Conservation (phyloP, 2,888 invertebrate genomes). For the Monochamus alternatus region DNA sequence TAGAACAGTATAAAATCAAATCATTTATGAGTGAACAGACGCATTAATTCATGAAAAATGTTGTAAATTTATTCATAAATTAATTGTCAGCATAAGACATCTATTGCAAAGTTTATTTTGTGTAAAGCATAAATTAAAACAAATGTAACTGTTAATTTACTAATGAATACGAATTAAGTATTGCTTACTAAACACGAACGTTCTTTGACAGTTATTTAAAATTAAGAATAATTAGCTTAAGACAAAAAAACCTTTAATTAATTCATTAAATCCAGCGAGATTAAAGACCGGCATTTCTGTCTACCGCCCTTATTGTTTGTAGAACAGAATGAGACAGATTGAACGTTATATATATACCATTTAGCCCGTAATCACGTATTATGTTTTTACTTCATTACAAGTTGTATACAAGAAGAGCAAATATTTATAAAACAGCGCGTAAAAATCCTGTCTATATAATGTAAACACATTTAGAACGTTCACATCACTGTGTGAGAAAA, state of each 20-base stretch:
- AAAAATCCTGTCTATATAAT: slow-evolving; percentile 58
- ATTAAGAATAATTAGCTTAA: slow-evolving; percentile 19
- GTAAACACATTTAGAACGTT: slow-evolving; percentile 57
- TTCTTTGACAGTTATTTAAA: slow-evolving; percentile 28
- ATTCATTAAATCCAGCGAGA: slow-evolving; percentile 18
- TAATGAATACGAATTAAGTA: background rate
- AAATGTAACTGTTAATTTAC: background rate
- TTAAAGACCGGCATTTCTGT: slow-evolving; percentile 22
- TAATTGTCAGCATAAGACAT: no score
- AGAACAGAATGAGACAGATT: slow-evolving; percentile 32
- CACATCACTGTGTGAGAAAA: slow-evolving; percentile 51
- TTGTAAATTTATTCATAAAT: no score
- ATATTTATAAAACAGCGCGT: slow-evolving; percentile 60
- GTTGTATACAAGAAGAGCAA: slow-evolving; percentile 60
- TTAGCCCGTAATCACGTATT: slow-evolving; percentile 50
- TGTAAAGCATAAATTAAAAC: background rate
- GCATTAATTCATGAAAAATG: no score
- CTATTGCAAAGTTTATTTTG: no score
- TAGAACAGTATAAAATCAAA: no score
- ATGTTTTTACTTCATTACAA: slow-evolving; percentile 61
- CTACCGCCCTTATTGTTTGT: slow-evolving; percentile 16
- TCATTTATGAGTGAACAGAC: no score
- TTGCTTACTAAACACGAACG: slow-evolving; percentile 4
- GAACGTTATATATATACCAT: slow-evolving; percentile 35
- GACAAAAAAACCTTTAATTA: slow-evolving; percentile 5